Evolutionary conservation across 2,113 vertebrate species (phyloP), one percentile per base, ranked within the genome.

Genomic region (Zapus hudsonius): DNA sequence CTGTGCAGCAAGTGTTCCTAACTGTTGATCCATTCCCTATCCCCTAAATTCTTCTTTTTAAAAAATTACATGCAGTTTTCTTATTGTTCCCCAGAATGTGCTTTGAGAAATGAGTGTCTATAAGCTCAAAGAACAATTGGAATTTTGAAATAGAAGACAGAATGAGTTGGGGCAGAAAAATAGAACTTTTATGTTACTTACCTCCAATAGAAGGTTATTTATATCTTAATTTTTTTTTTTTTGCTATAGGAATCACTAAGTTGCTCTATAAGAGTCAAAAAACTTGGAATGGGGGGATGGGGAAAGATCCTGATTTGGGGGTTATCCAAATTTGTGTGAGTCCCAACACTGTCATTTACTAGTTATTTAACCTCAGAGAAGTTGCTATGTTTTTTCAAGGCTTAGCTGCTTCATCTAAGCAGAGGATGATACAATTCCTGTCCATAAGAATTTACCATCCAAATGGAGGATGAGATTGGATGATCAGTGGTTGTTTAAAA

Each of bases 101-200:
- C 20, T 75, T 70, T 44, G 61, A 93, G 67, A 76, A 91, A 84
- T 73, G 52, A 91, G 61, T 33, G 6, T 81, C 59, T 59, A 33
- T 38, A 74, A 80, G 73, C 5, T 36, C 40, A 89, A 89, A 17
- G 17, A 31, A 91, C 47, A 76, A 36, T 86, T 89, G 79, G 64
- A 84, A 92, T n/a, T 73, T 85, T 69, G 36, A 84, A 36, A 76
- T 13, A 84, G 86, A 84, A 84, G 38, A 19, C 66, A 84, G 38
- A 47, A 2, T 81, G 67, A 87, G 13, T 64, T 59, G 89, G 42
- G 64, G 31, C 75, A 91, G 63, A 94, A 80, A 70, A 64, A 63
- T 69, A 87, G 64, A 94, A 67, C 19, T 78, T 75, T 73, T 27
- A 31, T 67, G 29, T 3, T 27, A 2, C 7, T 20, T n/a, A 1